Base-by-base conservation (phyloP, 2,113 vertebrate genomes). In the Clupea harengus region DNA sequence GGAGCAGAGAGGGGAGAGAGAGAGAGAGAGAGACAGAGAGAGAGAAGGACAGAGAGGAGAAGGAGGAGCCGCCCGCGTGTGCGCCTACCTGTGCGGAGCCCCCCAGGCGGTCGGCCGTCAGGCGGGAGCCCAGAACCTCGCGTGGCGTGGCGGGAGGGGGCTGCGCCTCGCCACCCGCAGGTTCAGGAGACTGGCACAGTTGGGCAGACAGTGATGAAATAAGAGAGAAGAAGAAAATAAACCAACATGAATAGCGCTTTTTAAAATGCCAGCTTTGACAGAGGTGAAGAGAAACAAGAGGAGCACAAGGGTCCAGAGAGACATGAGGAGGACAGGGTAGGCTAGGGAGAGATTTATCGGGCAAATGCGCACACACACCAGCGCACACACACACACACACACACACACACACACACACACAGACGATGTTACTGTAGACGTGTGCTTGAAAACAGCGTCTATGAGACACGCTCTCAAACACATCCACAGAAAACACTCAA, bases 41-140 rank as follows among this genome's bases (percentile, higher is more conserved):
- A 47, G 25, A 47, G 9, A 47, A 1, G 9, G 39, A 60, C 57
- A 84, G 50, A n/a, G 32, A 22, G 20, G 82, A 22, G 80, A 47
- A 7, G 25, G 28, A 32, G 72, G 72, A 39, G 85, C 83, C 90
- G 89, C 91, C 87, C 90, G 93, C 25, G 28, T 39, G 67, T 39
- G 67, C 67, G 67, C 67, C 95, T 97, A 97, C 96, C 96, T 97
- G 96, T 72, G 96, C 95, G 83, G 96, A 96, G 93, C 96, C 95
- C 92, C 95, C 95, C 92, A 96, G 95, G 95, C 96, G 95, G 95
- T 95, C 95, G 92, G 95, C 95, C 91, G 96, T 95, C 92, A 96
- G 95, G 89, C 93, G 96, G 91, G 96, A 95, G 94, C 96, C 96
- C 93, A 96, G 91, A 85, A 95, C 94, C 93, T 96, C 96, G 93